A percentile compares a stretch with the other conserved stretches of the same genome.
Conservation (phyloP, 2,888 invertebrate genomes). For the Syrista parreyssii region DNA sequence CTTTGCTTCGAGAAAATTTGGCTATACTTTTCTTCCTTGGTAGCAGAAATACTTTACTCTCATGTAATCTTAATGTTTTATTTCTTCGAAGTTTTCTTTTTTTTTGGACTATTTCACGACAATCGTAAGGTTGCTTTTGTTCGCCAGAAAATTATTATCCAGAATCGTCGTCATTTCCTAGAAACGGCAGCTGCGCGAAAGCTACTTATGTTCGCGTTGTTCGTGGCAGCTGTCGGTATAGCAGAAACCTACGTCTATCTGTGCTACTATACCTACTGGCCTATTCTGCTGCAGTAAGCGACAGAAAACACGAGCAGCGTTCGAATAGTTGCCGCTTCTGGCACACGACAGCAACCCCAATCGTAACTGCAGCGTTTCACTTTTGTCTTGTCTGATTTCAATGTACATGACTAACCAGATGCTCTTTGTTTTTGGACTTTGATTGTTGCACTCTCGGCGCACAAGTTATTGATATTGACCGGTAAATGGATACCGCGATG, state of each 20-base stretch:
- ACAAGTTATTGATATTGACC: background rate
- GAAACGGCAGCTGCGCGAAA: too few species aligned
- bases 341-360: background rate
- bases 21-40: background rate
- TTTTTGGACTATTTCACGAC: background rate
- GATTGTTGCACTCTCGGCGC: background rate
- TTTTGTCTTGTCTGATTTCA: background rate
- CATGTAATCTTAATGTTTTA: background rate
- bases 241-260: too few species aligned
- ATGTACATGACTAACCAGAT: background rate
- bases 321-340: too few species aligned
- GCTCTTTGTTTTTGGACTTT: background rate
- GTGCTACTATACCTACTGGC: too few species aligned
- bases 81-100: too few species aligned
- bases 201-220: too few species aligned
- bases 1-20: background rate
- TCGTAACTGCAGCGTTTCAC: background rate
- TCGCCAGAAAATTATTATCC: too few species aligned
- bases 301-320: too few species aligned
- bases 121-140: background rate
- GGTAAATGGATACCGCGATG: background rate
- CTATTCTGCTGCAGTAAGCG: too few species aligned
- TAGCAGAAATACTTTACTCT: background rate
- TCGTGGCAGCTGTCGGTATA: too few species aligned
- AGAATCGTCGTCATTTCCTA: too few species aligned